Evolutionary conservation across 2,113 vertebrate genomes (phyloP).

Genomic region (Corythornis cristatus): DNA sequence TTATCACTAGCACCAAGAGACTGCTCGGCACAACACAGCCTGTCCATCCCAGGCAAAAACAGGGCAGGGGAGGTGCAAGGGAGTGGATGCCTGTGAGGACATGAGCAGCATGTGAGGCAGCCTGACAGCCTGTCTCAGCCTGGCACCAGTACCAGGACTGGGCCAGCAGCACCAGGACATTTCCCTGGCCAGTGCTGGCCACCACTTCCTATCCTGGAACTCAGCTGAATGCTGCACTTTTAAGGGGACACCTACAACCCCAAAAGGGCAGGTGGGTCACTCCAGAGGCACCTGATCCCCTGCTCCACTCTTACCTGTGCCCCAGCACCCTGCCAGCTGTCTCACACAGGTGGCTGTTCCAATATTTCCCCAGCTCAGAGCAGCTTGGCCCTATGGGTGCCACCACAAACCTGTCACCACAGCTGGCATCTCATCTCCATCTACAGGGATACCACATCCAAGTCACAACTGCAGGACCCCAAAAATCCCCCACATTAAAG

Average conservation of each 20-base stretch:
- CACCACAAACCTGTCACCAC: not conserved
- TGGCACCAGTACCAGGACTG: not conserved
- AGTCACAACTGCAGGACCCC: not conserved
- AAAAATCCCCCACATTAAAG: fast-evolving
- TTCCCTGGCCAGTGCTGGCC: not conserved
- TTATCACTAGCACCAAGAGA: not conserved
- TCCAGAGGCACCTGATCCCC: not conserved
- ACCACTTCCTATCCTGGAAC: not conserved
- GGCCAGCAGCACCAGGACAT: not conserved
- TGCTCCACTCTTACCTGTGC: not conserved
- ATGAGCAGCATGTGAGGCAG: not conserved
- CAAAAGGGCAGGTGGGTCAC: not conserved
- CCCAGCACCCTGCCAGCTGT: not conserved
- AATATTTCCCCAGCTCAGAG: not conserved
- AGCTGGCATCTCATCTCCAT: not conserved
- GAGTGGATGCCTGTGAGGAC: not conserved
- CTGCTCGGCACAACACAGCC: fast-evolving
- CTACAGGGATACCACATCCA: fast-evolving
- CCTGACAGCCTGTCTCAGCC: not conserved
- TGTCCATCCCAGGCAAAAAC: not conserved
- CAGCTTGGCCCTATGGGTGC: fast-evolving
- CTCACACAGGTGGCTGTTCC: fast-evolving
- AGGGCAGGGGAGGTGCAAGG: not conserved
- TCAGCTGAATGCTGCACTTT: not conserved
- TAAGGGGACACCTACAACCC: not conserved